Conservation (phyloP, 2,888 invertebrate species). For the Hetaerina titia region DNA sequence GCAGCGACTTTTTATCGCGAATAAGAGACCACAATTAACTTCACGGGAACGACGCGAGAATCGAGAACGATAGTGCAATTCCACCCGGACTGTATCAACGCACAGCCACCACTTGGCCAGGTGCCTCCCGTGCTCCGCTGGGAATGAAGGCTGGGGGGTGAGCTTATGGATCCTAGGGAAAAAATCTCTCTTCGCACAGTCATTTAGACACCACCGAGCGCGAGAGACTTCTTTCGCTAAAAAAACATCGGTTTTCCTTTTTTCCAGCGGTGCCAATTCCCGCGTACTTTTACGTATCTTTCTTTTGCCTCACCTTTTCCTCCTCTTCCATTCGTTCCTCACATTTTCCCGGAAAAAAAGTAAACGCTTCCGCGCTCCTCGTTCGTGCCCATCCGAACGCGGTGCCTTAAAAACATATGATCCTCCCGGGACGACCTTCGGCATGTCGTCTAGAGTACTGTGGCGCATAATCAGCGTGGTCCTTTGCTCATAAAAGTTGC, state of each 20-base stretch:
- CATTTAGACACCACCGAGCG: background rate
- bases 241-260: background rate
- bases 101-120: background rate
- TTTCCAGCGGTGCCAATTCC: background rate
- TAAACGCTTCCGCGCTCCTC: background rate
- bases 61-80: background rate
- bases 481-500: too few species aligned
- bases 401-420: too few species aligned
- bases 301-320: background rate
- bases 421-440: too few species aligned
- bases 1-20: constrained; percentile 12
- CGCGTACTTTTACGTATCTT: background rate
- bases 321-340: too few species aligned
- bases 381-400: background rate
- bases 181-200: background rate
- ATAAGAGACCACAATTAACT: constrained; percentile 35
- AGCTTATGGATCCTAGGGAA: background rate
- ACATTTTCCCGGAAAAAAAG: background rate
- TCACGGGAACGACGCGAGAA: constrained; percentile 19
- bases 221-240: background rate
- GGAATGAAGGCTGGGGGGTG: background rate
- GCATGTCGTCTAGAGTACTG: too few species aligned
- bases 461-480: too few species aligned
- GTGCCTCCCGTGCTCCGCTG: background rate
- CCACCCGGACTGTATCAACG: background rate